Conservation (phyloP, 2,113 vertebrate genomes). For the Varanus salvator region DNA sequence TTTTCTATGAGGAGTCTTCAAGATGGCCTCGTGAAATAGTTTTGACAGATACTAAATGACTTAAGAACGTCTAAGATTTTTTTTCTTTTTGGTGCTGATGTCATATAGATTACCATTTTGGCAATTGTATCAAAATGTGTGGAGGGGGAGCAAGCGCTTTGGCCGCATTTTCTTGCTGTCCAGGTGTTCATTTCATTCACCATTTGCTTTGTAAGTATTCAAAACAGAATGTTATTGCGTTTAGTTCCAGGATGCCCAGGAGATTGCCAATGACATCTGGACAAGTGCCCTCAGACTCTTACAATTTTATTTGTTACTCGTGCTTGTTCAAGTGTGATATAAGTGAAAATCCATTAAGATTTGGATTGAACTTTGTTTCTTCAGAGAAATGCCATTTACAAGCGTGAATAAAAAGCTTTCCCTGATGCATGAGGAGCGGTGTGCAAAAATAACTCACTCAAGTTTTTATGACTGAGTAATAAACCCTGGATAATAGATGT, state of each 20-base stretch:
- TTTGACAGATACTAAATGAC: neutral
- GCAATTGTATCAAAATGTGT: slow-evolving; percentile 17
- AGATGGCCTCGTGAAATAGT: neutral
- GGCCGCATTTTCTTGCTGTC: slow-evolving; percentile 15
- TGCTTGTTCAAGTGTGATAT: neutral
- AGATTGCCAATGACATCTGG: slow-evolving; percentile 28
- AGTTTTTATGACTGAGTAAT: slow-evolving; percentile 44
- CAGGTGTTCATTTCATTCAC: slow-evolving; percentile 45
- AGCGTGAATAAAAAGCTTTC: slow-evolving; percentile 24
- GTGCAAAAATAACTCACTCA: slow-evolving; percentile 28
- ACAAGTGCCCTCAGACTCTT: slow-evolving; percentile 1
- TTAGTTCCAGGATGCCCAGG: slow-evolving; percentile 2
- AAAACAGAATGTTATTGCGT: slow-evolving; percentile 43
- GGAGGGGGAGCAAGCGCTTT: neutral
- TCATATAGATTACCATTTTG: neutral
- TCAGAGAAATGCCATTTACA: slow-evolving; percentile 15
- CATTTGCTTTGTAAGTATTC: slow-evolving; percentile 39
- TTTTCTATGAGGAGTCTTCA: neutral
- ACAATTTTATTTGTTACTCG: neutral
- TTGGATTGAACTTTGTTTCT: slow-evolving; percentile 37
- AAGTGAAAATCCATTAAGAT: slow-evolving; percentile 28
- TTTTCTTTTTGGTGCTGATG: neutral
- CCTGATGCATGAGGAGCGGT: neutral
- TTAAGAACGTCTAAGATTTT: neutral
- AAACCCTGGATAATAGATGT: slow-evolving; percentile 31